Conservation (phyloP, 1,140 invertebrate genomes). For the Calycopis cecrops region DNA sequence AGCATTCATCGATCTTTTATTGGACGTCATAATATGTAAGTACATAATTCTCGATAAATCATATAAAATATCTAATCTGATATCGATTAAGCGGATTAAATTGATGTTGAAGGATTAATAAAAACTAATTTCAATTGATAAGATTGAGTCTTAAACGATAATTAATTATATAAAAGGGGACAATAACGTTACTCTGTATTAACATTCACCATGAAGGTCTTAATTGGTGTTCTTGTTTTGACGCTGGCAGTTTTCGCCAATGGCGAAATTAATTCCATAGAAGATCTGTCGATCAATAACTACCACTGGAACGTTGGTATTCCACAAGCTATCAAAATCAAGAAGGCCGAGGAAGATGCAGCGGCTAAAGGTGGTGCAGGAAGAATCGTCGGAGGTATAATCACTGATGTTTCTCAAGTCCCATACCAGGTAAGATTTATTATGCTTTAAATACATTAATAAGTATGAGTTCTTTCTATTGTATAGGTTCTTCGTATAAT, state of each 20-base stretch:
- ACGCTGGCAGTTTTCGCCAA: slow-evolving; percentile 16
- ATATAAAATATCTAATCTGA: no score
- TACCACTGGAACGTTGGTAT: slow-evolving; percentile 34
- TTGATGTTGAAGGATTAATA: background rate
- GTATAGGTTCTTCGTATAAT: no score
- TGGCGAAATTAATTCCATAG: slow-evolving; percentile 15
- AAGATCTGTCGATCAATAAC: slow-evolving; percentile 19
- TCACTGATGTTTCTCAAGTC: slow-evolving; percentile 30
- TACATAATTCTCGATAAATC: no score
- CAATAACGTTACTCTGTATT: background rate
- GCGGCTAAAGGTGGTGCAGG: background rate
- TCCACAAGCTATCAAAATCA: slow-evolving; percentile 30
- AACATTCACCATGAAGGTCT: slow-evolving; percentile 23
- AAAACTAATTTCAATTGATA: background rate
- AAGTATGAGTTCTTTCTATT: background rate
- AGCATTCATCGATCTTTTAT: no score
- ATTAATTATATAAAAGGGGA: background rate
- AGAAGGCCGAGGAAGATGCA: slow-evolving; percentile 21
- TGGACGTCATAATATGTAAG: no score
- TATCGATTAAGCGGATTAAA: no score
- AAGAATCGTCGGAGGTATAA: slow-evolving; percentile 33
- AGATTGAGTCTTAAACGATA: background rate
- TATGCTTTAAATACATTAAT: background rate
- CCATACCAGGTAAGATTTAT: slow-evolving; percentile 39
- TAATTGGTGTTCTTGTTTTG: slow-evolving; percentile 18